phyloP scores from a whole-genome alignment of 2,797 vertebrate species.

The Rhyacichthys aspro region DNA sequence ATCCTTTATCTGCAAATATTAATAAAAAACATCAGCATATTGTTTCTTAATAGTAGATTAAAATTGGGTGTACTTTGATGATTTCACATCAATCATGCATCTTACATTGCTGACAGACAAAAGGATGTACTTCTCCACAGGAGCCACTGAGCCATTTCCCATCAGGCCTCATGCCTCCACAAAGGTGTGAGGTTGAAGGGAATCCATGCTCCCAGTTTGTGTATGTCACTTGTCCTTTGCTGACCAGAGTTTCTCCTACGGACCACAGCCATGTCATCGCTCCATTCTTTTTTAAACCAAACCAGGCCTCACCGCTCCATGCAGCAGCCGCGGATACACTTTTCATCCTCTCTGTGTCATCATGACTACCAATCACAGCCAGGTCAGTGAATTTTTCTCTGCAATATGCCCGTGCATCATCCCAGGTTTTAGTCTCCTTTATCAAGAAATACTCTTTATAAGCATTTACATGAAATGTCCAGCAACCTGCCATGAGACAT shows the following conservation, averaged over 20 bases:
- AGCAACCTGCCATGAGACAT: conserved; percentile 2
- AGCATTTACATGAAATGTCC: conserved; percentile 1
- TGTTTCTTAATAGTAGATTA: not conserved
- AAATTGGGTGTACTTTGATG: too few species aligned
- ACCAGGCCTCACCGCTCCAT: not conserved
- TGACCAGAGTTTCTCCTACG: not conserved
- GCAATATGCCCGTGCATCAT: conserved; percentile 20
- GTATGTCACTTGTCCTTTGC: not conserved
- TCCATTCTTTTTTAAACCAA: conserved; percentile 1
- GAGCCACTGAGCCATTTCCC: conserved; percentile 17
- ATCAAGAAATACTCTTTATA: conserved; percentile 4
- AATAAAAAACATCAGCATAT: not conserved
- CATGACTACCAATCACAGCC: not conserved
- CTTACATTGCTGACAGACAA: conserved; percentile 37
- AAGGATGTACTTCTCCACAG: conserved; percentile 9
- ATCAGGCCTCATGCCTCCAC: conserved; percentile 25
- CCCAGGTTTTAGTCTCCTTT: fast-evolving
- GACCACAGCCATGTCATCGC: conserved; percentile 28
- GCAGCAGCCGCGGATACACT: not conserved
- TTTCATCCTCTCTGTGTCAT: conserved; percentile 1
- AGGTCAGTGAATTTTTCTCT: conserved; percentile 11
- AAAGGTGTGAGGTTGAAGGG: not conserved
- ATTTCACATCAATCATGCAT: not conserved
- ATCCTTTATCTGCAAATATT: not conserved
- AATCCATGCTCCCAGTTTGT: conserved; percentile 18